A percentile compares a stretch with the other conserved stretches of the same genome.
These are phyloP conservation scores for Kradibia gibbosae DNA, from an alignment of 1,140 invertebrate genomes.

Conservation along the genomic window DNA sequence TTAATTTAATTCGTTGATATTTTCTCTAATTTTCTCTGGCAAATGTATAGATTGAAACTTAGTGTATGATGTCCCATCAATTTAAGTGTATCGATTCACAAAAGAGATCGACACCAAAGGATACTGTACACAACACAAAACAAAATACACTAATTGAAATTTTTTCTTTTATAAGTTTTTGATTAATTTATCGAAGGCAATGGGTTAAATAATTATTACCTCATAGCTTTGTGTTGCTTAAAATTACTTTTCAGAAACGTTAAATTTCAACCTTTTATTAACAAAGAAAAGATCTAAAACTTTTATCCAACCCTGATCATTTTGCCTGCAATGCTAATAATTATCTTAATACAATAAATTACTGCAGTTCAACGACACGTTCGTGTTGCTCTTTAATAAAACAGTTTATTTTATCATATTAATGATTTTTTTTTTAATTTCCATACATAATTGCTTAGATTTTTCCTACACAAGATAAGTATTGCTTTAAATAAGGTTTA, in stretches of 20 bases:
- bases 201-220: slow-evolving; percentile 43
- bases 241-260: slow-evolving; percentile 1
- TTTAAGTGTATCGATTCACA: slow-evolving; percentile 56
- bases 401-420: too few species aligned
- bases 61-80: slow-evolving; percentile 61
- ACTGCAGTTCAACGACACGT: neutral
- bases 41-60: slow-evolving; percentile 59
- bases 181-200: slow-evolving; percentile 42
- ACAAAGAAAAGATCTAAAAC: neutral
- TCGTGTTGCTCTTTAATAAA: neutral
- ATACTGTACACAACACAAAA: slow-evolving; percentile 66
- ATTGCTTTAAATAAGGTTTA: too few species aligned
- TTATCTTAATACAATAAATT: slow-evolving; percentile 2
- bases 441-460: too few species aligned
- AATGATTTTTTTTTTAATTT: too few species aligned
- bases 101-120: slow-evolving; percentile 54
- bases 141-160: slow-evolving; percentile 57
- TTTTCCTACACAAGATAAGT: too few species aligned
- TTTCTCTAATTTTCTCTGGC: slow-evolving; percentile 44
- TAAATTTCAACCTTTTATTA: slow-evolving; percentile 2
- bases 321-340: slow-evolving; percentile 36
- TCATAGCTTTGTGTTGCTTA: slow-evolving; percentile 27
- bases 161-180: slow-evolving; percentile 44
- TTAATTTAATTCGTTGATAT: neutral
- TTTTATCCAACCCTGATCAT: slow-evolving; percentile 19